Conservation (phyloP, 2,797 vertebrate genomes). For the Sphenodon punctatus region DNA sequence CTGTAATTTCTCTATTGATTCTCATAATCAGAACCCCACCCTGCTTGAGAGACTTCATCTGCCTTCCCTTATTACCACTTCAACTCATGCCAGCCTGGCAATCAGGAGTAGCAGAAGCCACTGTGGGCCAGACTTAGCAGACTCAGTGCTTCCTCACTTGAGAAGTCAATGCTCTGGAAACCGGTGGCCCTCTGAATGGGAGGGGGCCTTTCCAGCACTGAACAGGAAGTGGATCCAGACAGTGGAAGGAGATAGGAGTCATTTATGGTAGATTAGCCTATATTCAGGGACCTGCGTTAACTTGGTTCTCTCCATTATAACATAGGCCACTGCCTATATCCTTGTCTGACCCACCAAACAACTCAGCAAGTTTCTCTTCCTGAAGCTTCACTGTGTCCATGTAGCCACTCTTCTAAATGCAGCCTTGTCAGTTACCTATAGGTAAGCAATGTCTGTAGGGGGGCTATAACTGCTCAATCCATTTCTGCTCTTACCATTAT, state of each 20-base stretch:
- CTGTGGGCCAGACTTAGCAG: not conserved
- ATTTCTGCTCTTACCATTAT: no score
- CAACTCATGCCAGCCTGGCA: not conserved
- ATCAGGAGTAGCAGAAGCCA: not conserved
- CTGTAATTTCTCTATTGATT: no score
- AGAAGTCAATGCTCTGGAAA: not conserved
- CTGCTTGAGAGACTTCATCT: not conserved
- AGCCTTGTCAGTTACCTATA: no score
- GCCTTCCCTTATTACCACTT: not conserved
- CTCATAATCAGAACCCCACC: no score
- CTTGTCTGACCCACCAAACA: not conserved
- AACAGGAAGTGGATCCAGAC: no score
- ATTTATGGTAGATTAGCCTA: no score
- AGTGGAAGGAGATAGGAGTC: not conserved
- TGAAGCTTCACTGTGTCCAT: not conserved
- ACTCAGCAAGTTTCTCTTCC: not conserved
- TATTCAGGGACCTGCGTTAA: no score
- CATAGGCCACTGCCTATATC: no score
- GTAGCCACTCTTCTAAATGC: not conserved
- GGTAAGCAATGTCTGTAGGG: no score
- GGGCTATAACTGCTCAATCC: no score
- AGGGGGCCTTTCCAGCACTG: not conserved
- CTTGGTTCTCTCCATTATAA: no score
- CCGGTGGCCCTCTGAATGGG: not conserved
- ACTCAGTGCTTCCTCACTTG: not conserved